Evolutionary conservation across 2,888 invertebrate species (phyloP).

Genomic region (Drosophila demipolita): DNA sequence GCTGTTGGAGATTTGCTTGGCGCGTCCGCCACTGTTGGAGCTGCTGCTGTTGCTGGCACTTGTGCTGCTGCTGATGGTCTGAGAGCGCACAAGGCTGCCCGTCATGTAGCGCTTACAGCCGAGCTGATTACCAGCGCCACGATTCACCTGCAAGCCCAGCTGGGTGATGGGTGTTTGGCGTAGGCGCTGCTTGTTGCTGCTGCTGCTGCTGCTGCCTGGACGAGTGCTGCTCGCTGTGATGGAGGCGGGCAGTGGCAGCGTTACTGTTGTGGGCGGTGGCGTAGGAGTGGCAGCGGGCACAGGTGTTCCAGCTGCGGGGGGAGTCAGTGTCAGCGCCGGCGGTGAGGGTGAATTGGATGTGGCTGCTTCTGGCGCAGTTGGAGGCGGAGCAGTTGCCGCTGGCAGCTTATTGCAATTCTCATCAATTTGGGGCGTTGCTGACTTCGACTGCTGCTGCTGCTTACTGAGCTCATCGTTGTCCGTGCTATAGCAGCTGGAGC

Average conservation of each 20-base stretch:
- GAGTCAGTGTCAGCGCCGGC: slow-evolving; percentile 63
- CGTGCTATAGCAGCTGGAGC: slow-evolving; percentile 87
- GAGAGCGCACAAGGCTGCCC: slow-evolving; percentile 82
- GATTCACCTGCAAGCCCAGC: slow-evolving; percentile 69
- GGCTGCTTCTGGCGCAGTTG: slow-evolving; percentile 5
- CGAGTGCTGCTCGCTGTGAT: slow-evolving; percentile 58
- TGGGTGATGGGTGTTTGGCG: slow-evolving; percentile 67
- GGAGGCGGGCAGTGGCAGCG: slow-evolving; percentile 53
- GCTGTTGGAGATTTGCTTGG: slow-evolving; percentile 30
- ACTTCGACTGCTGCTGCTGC: slow-evolving; percentile 23
- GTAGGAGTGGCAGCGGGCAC: slow-evolving; percentile 29
- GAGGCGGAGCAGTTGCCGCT: neutral
- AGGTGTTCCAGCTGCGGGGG: slow-evolving; percentile 56
- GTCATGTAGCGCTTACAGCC: slow-evolving; percentile 82
- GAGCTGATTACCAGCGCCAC: slow-evolving; percentile 50
- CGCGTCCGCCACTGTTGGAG: slow-evolving; percentile 57
- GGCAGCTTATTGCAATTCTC: slow-evolving; percentile 66
- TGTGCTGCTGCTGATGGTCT: slow-evolving; percentile 77
- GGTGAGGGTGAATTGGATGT: slow-evolving; percentile 48
- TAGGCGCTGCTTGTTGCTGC: slow-evolving; percentile 53
- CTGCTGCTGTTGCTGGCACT: slow-evolving; percentile 62
- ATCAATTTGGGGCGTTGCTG: slow-evolving; percentile 38
- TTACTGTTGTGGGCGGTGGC: slow-evolving; percentile 54
- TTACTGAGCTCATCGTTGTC: slow-evolving; percentile 80
- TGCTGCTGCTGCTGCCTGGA: slow-evolving; percentile 53